phyloP scores from a whole-genome alignment of 2,888 invertebrate genomes.

The Apodemia hepburni region DNA sequence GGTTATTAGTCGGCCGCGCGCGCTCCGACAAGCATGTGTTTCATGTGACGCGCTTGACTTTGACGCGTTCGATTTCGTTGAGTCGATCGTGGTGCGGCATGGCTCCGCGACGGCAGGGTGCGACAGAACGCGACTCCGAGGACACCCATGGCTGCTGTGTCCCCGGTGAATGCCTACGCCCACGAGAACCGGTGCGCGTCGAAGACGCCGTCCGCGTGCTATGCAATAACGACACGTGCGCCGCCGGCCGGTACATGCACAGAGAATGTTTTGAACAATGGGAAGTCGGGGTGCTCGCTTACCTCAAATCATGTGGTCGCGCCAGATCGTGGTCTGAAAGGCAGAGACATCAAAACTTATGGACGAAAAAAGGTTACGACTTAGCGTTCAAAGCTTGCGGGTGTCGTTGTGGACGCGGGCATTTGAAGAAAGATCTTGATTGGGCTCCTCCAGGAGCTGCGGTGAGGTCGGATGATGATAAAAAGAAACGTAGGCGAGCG shows the following conservation, averaged over 20 bases:
- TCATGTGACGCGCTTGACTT: constrained; percentile 72
- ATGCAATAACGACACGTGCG: constrained; percentile 97
- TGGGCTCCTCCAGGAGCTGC: constrained; percentile 89
- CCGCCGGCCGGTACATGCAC: constrained; percentile 95
- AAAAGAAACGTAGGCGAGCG: constrained; percentile 65
- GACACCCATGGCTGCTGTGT: constrained; percentile 87
- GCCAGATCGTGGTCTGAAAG: constrained; percentile 97
- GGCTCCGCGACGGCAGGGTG: constrained; percentile 76
- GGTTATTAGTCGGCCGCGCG: constrained; percentile 81
- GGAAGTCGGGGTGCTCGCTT: constrained; percentile 94
- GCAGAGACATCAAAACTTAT: constrained; percentile 95
- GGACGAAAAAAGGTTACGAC: constrained; percentile 99
- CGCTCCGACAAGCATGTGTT: constrained; percentile 81
- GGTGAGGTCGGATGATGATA: constrained; percentile 70
- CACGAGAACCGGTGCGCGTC: constrained; percentile 81
- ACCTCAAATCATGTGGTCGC: constrained; percentile 93
- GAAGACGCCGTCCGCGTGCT: constrained; percentile 92
- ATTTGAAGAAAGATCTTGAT: constrained; percentile 96
- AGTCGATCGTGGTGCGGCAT: constrained; percentile 61
- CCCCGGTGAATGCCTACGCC: constrained; percentile 90
- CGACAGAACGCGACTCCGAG: constrained; percentile 69
- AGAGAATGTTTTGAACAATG: constrained; percentile 96
- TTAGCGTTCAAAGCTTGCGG: constrained; percentile 97
- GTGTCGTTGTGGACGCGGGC: constrained; percentile 95
- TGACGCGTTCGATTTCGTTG: constrained; percentile 69